Evolutionary conservation across 2,888 invertebrate species (phyloP).

Genomic region (Schizotus pectinicornis): DNA sequence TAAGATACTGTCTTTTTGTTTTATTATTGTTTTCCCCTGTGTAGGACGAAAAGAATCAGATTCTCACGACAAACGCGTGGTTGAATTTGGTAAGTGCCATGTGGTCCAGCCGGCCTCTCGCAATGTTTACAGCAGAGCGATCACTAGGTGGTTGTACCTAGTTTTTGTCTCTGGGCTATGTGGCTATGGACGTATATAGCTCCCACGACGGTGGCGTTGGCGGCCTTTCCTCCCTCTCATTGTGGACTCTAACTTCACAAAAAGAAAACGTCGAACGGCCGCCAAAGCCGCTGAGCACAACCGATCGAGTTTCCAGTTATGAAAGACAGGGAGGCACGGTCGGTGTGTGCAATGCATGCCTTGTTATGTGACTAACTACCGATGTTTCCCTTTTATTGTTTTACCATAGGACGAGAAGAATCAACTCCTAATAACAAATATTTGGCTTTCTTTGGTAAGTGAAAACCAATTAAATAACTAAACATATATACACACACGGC

Average conservation of each 20-base stretch:
- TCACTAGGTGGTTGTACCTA: slow-evolving; percentile 47
- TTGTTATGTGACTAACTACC: slow-evolving; percentile 61
- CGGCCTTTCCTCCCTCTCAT: slow-evolving; percentile 17
- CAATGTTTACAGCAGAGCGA: slow-evolving; percentile 55
- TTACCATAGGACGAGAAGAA: slow-evolving; percentile 92
- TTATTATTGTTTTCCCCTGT: slow-evolving; percentile 62
- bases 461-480: slow-evolving; percentile 61
- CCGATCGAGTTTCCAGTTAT: slow-evolving; percentile 20
- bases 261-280: slow-evolving; percentile 13
- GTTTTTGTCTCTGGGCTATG: slow-evolving; percentile 57
- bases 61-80: slow-evolving; percentile 98
- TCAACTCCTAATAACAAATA: slow-evolving; percentile 93
- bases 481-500: slow-evolving; percentile 59
- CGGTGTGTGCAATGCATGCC: slow-evolving; percentile 54
- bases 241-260: background rate
- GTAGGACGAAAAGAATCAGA: slow-evolving; percentile 99
- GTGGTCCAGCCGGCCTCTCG: slow-evolving; percentile 55
- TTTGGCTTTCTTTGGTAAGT: slow-evolving; percentile 96
- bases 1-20: slow-evolving; percentile 60
- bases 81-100: slow-evolving; percentile 93
- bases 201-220: slow-evolving; percentile 40
- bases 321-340: slow-evolving; percentile 35
- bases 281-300: slow-evolving; percentile 23
- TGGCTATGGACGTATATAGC: slow-evolving; percentile 57
- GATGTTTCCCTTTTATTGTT: slow-evolving; percentile 76